phyloP scores from a whole-genome alignment of 2,888 invertebrate genomes.

The Rotaria socialis region DNA sequence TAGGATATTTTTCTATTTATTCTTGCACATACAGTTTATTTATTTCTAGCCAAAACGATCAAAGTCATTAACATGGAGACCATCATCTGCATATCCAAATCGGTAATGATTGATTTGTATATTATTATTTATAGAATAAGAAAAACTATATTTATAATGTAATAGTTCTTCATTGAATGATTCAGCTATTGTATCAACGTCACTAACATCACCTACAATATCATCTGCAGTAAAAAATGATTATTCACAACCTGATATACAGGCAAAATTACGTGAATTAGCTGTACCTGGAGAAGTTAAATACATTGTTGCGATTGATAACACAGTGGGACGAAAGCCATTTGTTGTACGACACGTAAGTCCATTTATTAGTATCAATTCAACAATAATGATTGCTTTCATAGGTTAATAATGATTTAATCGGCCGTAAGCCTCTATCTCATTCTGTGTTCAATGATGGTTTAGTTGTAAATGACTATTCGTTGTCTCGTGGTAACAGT shows the following conservation, averaged over 20 bases:
- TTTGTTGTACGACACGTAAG: constrained; percentile 17
- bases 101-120: not conserved
- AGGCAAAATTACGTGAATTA: constrained; percentile 25
- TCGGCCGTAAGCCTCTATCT: not conserved
- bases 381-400: not conserved
- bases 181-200: not conserved
- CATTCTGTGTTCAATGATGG: not conserved
- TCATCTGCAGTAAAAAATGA: constrained; percentile 32
- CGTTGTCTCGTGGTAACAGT: not conserved
- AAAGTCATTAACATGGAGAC: constrained; percentile 5
- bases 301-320: not conserved
- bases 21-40: not conserved
- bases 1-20: not conserved
- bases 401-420: not conserved
- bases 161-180: not conserved
- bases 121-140: not conserved
- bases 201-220: not conserved
- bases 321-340: not conserved
- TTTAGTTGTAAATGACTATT: constrained; percentile 32
- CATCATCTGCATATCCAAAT: not conserved
- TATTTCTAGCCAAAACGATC: constrained; percentile 6
- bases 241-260: not conserved
- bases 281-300: constrained; percentile 18
- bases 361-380: not conserved
- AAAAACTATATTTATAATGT: not conserved